phyloP scores from a whole-genome alignment of 2,797 vertebrate genomes.

The Myiotriccus ornatus region DNA sequence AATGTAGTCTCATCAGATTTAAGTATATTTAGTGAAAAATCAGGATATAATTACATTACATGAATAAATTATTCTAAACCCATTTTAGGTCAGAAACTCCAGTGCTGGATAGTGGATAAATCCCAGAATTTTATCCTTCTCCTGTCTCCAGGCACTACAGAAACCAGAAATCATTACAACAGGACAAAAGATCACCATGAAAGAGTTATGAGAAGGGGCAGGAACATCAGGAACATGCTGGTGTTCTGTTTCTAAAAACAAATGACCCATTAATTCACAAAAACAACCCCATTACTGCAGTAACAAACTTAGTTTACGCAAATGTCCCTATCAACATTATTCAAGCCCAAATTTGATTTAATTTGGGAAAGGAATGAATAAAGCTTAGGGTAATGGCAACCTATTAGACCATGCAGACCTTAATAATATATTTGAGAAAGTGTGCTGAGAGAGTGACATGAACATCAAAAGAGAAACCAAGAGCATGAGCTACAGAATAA shows the following conservation, averaged over 20 bases:
- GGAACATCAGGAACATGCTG: conserved; percentile 32
- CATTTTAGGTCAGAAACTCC: conserved; percentile 37
- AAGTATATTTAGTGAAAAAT: conserved; percentile 44
- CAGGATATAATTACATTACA: conserved; percentile 24
- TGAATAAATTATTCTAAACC: conserved; percentile 40
- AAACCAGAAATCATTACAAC: conserved; percentile 59
- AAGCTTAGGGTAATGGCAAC: conserved; percentile 53
- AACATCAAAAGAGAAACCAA: conserved; percentile 35
- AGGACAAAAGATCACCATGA: conserved; percentile 68
- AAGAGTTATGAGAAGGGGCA: conserved; percentile 66
- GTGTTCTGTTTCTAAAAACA: conserved; percentile 70
- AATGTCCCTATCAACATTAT: conserved; percentile 63
- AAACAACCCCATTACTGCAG: conserved; percentile 54
- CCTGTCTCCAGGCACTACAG: conserved; percentile 43
- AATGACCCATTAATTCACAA: conserved; percentile 72
- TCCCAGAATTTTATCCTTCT: conserved; percentile 32
- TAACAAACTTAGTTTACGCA: conserved; percentile 51
- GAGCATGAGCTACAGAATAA: conserved; percentile 12
- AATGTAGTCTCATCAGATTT: not conserved
- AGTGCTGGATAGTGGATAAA: conserved; percentile 6
- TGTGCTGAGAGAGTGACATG: conserved; percentile 30
- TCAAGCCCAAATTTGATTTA: conserved; percentile 72
- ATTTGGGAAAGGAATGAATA: conserved; percentile 55
- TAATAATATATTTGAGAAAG: conserved; percentile 52
- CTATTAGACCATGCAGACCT: conserved; percentile 57